These are phyloP conservation scores for Pangasius macronema DNA, from an alignment of 2,797 vertebrate genomes.

Conservation along the genomic window DNA sequence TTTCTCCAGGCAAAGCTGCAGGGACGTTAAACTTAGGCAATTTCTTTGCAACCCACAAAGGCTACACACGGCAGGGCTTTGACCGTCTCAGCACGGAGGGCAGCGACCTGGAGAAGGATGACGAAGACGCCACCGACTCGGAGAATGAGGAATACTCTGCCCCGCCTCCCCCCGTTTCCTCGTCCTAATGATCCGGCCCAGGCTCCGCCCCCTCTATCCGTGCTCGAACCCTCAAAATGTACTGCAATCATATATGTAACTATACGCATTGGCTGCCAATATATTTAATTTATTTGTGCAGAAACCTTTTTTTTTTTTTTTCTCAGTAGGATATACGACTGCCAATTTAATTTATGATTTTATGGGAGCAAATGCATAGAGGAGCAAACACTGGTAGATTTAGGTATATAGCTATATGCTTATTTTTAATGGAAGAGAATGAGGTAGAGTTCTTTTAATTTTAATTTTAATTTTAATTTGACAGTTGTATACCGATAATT, in stretches of 20 bases:
- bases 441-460: slow-evolving; percentile 44
- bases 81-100: slow-evolving; percentile 95
- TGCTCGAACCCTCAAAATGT: slow-evolving; percentile 80
- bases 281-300: slow-evolving; percentile 67
- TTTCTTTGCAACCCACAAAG: slow-evolving; percentile 90
- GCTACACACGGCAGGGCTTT: slow-evolving; percentile 93
- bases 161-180: slow-evolving; percentile 71
- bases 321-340: slow-evolving; percentile 46
- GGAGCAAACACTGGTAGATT: slow-evolving; percentile 52
- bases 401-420: slow-evolving; percentile 45
- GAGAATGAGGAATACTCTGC: slow-evolving; percentile 92
- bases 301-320: slow-evolving; percentile 44
- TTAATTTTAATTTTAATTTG: slow-evolving; percentile 43
- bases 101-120: slow-evolving; percentile 93
- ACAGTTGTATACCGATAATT: slow-evolving; percentile 51
- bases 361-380: slow-evolving; percentile 52
- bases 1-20: slow-evolving; percentile 80
- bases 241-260: slow-evolving; percentile 84
- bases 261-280: slow-evolving; percentile 83
- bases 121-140: slow-evolving; percentile 89
- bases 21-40: slow-evolving; percentile 92
- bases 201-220: slow-evolving; percentile 40
- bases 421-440: slow-evolving; percentile 52
- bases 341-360: slow-evolving; percentile 62
- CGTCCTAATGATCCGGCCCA: slow-evolving; percentile 60